phyloP scores from a whole-genome alignment of 2,888 invertebrate genomes.

The Zhuqinia jingwanae region DNA sequence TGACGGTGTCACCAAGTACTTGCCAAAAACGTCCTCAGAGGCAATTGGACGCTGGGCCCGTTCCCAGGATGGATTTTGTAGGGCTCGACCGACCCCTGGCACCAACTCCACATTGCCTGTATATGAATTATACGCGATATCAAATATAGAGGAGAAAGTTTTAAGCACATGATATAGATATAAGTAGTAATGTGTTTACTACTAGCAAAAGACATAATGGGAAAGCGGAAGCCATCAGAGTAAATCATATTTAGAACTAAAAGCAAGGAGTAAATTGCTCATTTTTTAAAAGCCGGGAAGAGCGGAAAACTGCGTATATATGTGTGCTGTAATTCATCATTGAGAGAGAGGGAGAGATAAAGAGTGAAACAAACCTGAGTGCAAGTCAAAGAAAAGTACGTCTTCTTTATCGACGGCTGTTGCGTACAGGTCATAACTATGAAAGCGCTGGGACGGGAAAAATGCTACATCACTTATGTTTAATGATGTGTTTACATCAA shows the following conservation, averaged over 20 bases:
- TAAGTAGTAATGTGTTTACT: background rate
- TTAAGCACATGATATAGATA: background rate
- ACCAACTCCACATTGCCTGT: constrained; percentile 84
- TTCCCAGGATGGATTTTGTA: constrained; percentile 80
- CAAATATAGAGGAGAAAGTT: background rate
- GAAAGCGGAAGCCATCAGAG: constrained; percentile 49
- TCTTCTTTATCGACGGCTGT: constrained; percentile 87
- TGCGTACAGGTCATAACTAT: constrained; percentile 88
- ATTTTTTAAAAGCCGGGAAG: constrained; percentile 44
- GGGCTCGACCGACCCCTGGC: constrained; percentile 86
- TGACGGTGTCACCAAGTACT: constrained; percentile 88
- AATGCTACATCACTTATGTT: constrained; percentile 88
- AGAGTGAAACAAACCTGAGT: constrained; percentile 83
- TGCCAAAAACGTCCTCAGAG: constrained; percentile 87
- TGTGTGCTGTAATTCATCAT: constrained; percentile 69
- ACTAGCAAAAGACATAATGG: background rate
- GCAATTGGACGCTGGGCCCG: constrained; percentile 85
- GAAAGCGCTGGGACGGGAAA: constrained; percentile 87
- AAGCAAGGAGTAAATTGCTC: constrained; percentile 65
- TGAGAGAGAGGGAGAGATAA: background rate
- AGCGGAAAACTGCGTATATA: background rate
- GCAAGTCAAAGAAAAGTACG: constrained; percentile 86
- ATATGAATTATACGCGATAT: background rate
- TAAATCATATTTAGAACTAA: constrained; percentile 67
- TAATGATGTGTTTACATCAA: constrained; percentile 88